A percentile compares a stretch with the other conserved stretches of the same genome.
phyloP scores from a whole-genome alignment of 2,888 invertebrate genomes.

The Alcis repandata region DNA sequence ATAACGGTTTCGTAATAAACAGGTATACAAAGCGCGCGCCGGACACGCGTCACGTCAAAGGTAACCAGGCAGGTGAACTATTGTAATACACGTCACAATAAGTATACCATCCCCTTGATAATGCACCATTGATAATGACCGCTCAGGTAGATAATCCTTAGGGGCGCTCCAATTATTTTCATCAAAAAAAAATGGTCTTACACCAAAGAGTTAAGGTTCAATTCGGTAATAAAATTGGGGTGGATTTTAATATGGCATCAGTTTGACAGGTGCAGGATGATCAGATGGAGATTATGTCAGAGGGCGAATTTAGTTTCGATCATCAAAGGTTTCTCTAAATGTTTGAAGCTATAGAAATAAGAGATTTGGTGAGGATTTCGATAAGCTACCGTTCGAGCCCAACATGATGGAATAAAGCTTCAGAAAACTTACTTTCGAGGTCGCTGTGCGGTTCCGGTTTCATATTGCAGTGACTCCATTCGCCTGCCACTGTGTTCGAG shows the following conservation, averaged over 20 bases:
- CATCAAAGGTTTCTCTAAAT: constrained; percentile 64
- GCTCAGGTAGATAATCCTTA: constrained; percentile 81
- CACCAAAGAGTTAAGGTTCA: constrained; percentile 41
- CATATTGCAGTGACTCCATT: constrained; percentile 55
- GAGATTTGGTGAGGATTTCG: constrained; percentile 28
- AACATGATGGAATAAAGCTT: constrained; percentile 49
- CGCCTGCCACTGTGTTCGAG: constrained; percentile 63
- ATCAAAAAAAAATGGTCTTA: constrained; percentile 60
- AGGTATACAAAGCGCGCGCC: constrained; percentile 51
- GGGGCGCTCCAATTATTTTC: constrained; percentile 75
- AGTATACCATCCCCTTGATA: constrained; percentile 54
- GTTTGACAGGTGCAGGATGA: constrained; percentile 78
- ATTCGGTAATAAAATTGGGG: constrained; percentile 45
- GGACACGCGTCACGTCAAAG: constrained; percentile 74
- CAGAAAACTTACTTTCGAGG: constrained; percentile 77
- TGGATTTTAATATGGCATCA: constrained; percentile 66
- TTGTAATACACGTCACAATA: constrained; percentile 53
- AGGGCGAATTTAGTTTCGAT: constrained; percentile 62
- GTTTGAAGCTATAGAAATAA: constrained; percentile 47
- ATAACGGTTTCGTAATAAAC: constrained; percentile 14
- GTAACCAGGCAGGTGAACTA: constrained; percentile 74
- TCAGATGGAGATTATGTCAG: constrained; percentile 67
- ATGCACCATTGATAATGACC: constrained; percentile 65
- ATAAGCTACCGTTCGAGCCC: constrained; percentile 26
- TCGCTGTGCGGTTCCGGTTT: constrained; percentile 72